Conservation (phyloP, 1,140 invertebrate genomes). For the Hyles vespertilio region DNA sequence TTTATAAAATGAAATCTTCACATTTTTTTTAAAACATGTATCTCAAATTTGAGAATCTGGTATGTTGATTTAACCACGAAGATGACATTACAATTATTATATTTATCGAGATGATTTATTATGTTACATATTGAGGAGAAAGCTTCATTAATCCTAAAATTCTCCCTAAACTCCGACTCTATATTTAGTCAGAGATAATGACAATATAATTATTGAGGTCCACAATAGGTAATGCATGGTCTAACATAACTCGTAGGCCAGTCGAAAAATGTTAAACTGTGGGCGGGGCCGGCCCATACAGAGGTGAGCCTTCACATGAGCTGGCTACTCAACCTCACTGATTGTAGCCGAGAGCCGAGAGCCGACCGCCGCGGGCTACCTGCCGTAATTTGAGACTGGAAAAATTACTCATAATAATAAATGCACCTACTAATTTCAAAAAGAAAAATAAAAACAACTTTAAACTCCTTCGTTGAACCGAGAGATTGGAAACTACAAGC, state of each 20-base stretch:
- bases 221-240: constrained; percentile 33
- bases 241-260: constrained; percentile 58
- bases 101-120: too few species aligned
- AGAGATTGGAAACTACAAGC: constrained; percentile 21
- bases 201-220: constrained; percentile 39
- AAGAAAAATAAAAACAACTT: constrained; percentile 29
- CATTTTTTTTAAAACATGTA: too few species aligned
- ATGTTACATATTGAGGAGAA: too few species aligned
- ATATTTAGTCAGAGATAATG: constrained; percentile 22
- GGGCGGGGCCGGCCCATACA: constrained; percentile 45
- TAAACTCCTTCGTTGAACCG: constrained; percentile 27
- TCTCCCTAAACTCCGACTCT: too few species aligned
- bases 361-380: constrained; percentile 63
- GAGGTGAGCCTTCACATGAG: constrained; percentile 53
- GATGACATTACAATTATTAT: too few species aligned
- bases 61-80: too few species aligned
- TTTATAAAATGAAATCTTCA: too few species aligned
- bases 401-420: constrained; percentile 74
- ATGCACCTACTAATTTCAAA: constrained; percentile 57
- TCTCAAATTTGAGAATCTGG: too few species aligned
- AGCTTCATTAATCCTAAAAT: too few species aligned
- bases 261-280: constrained; percentile 70
- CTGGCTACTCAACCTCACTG: constrained; percentile 34
- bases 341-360: constrained; percentile 44
- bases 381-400: constrained; percentile 66